Conservation (phyloP, 2,113 vertebrate genomes). For the Rhinopomastus cyanomelas region DNA sequence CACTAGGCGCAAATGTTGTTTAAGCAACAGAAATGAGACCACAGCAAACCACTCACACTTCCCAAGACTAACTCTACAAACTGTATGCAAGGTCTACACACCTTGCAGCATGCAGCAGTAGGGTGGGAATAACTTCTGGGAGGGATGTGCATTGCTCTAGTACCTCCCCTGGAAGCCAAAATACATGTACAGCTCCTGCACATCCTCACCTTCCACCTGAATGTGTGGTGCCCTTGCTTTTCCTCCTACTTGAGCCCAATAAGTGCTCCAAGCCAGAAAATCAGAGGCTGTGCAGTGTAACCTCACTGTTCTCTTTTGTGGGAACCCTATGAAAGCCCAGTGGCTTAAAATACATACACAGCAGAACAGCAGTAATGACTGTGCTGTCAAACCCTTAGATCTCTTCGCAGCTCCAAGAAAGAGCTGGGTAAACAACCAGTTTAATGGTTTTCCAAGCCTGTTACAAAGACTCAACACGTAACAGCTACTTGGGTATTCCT, state of each 20-base stretch:
- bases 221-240: neutral
- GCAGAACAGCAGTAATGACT: neutral
- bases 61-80: neutral
- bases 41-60: neutral
- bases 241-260: neutral
- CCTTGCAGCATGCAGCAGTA: neutral
- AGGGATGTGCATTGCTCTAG: neutral
- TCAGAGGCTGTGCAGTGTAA: neutral
- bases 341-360: neutral
- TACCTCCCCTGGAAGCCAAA: neutral
- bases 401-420: neutral
- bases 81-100: neutral
- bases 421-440: neutral
- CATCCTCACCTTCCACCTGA: neutral
- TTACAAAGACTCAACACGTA: accelerated
- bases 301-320: no score
- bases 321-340: no score
- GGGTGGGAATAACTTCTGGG: neutral
- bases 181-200: neutral
- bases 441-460: neutral
- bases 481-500: neutral
- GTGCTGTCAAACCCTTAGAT: neutral
- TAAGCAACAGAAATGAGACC: neutral
- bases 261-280: neutral
- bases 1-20: neutral